Base-by-base conservation (phyloP, 2,888 invertebrate genomes). In the Drosophila limbata region DNA sequence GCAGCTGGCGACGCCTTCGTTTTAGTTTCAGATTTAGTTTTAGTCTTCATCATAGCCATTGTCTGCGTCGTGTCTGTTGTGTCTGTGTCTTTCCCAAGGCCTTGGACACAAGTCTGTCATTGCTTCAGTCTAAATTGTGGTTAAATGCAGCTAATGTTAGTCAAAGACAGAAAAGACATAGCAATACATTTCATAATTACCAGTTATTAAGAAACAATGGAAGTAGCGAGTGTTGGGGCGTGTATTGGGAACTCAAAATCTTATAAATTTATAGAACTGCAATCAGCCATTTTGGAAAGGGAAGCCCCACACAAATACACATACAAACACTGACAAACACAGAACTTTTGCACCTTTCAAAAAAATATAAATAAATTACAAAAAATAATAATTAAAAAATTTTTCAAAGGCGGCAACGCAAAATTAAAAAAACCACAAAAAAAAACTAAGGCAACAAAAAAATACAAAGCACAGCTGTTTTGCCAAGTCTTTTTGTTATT, bases 311-410 rank as follows among this genome's bases (percentile, higher is more conserved):
- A 19, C 9, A 50, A 11, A 15, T 5, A 56, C 31, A 17, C 6
- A 25, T 17, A 3, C 4, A 66, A 8, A 55, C 48, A 39, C 31
- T 21, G 21, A 45, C 39, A 19, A 2, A 5, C 13, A 59, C 52
- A 87, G 87, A 79, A 79, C 66, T 57, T 71, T 72, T 33, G 62
- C 74, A 65, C 52, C 85, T 84, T 83, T 84, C 85, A 61, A 70
- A 79, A 75, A 67, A 51, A 40, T 19, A 33, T 33, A 33, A 65
- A 42, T 28, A 39, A 55, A 63, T 28, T 28, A 1, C 33, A 53
- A 47, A 42, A 59, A 48, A 52, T 52, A 61, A 73, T 81, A 84
- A 86, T 83, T 81, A 82, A 53, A 60, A 69, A 74, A 67, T 59
- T 63, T 65, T 74, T 79, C 67, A 68, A 73, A 80, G 70, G 67